Conservation (phyloP, 2,797 vertebrate genomes). For the Rousettus madagascariensis region DNA sequence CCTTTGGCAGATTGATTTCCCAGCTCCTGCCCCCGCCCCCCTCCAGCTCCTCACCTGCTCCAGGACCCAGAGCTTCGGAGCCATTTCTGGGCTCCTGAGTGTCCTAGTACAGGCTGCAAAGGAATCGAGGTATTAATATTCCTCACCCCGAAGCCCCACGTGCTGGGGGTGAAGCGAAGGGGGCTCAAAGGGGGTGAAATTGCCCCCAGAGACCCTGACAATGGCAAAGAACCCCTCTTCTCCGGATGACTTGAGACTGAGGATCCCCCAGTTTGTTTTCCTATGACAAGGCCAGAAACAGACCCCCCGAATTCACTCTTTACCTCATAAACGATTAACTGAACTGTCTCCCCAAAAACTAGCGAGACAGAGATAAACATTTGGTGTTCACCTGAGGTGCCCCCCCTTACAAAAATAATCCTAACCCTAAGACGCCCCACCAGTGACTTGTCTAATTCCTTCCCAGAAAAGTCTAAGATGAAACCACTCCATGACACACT, state of each 20-base stretch:
- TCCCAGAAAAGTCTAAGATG: background rate
- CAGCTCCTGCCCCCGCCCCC: no score
- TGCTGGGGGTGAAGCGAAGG: background rate
- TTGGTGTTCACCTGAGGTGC: background rate
- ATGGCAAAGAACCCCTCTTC: background rate
- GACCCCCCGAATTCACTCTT: background rate
- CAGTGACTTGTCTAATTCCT: background rate
- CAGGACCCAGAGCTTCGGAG: conserved; percentile 68
- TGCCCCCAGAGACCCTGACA: background rate
- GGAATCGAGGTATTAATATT: conserved; percentile 43
- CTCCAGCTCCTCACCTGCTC: conserved; percentile 66
- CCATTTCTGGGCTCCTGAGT: conserved; percentile 54
- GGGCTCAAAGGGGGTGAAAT: background rate
- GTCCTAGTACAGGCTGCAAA: conserved; percentile 65
- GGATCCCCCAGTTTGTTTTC: background rate
- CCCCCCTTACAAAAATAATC: background rate
- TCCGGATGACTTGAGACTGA: background rate
- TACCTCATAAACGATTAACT: background rate
- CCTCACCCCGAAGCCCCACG: background rate
- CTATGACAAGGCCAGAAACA: background rate
- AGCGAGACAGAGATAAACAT: background rate
- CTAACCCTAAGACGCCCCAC: background rate
- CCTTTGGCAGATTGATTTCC: background rate
- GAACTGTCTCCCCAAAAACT: background rate
- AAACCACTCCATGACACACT: background rate